Base-by-base conservation (phyloP, 2,113 vertebrate genomes). In the Embiotoca jacksoni region DNA sequence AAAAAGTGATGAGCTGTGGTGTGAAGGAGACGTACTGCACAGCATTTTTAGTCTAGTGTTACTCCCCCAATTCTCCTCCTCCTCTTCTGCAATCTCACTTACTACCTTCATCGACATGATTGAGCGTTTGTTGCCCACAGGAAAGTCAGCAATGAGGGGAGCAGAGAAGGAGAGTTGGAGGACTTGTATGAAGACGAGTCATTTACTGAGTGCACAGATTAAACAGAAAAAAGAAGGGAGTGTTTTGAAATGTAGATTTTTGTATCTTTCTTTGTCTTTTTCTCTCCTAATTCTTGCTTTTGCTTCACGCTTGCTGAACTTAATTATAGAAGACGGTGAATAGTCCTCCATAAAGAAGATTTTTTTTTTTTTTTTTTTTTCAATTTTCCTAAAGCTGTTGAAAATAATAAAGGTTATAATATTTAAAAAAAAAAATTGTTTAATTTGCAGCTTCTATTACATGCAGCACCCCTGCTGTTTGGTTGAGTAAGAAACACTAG, bases 91-190 rank as follows among this genome's bases (percentile, higher is more conserved):
- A 44, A 5, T 70, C 75, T 82, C 57, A 37, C 59, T 55, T n/a
- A 30, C 32, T 46, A 15, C 56, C 65, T 83, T 62, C 52, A 59
- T 16, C 33, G 35, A 49, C 66, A 39, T 89, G 65, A 89, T 58
- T 1, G 7, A 78, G 66, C 4, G 0, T 81, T 74, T 88, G 54
- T 77, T 1, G 10, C 67, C 83, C 35, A 39, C 91, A 94, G 93
- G 88, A 92, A 90, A 39, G 36, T 80, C 75, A 91, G 89, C 86
- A 91, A 60, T 9, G 89, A 92, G 10, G 92, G 92, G 2, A 94
- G 93, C 88, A 86, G 90, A 80, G 94, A 95, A 0, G 93, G 92
- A 47, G 94, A 95, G 85, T 44, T 95, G 82, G 94, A 94, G 84
- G 91, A 95, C 77, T 83, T 95, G 74, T 91, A 90, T 33, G 94